Evolutionary conservation across 2,113 vertebrate genomes (phyloP), one percentile per base, ranked within the genome.

Genomic region (Mugil cephalus): DNA sequence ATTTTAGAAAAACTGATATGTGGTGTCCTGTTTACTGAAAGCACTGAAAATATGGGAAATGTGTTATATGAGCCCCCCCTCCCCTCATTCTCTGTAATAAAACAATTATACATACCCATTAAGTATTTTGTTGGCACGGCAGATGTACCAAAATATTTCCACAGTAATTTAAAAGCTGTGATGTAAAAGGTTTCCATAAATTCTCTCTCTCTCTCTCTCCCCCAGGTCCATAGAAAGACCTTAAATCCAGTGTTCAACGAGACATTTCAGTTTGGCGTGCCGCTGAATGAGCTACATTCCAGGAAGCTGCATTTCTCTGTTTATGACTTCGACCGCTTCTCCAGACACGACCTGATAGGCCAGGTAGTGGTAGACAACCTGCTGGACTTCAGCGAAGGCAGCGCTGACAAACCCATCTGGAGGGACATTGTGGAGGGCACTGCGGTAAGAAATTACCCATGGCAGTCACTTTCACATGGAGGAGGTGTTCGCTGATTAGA

Each of bases 311-410:
- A 98, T 90, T 98, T 98, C 91, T 97, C 96, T 4, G 89, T 98
- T 65, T 98, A 98, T 15, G 96, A 98, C 93, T 98, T 98, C 1
- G 96, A 98, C 91, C 96, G 96, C 58, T 98, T 98, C 93, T 95
- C 96, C 38, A 91, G 96, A 62, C 96, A 98, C 7, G 96, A 97
- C 92, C 94, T 98, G 87, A 98, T 98, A 1, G 96, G 96, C 36
- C 96, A 97, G 90, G 96, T 97, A 65, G 95, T 98, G 85, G 94
- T 97, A 90, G 96, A 98, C 85, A 97, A 97, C 93, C 94, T 98
- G 84, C 94, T 98, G 92, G 96, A 98, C 90, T 95, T 95, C 91
- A 96, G 96, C 0, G 96, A 98, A 91, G 94, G 95, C 85, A 95
- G 94, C 47, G 95, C 94, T 0, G 96, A 97, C 69, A 94, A 95